These are phyloP conservation scores for Dynastes hyllus DNA, from an alignment of 2,888 invertebrate genomes.

Conservation along the genomic window DNA sequence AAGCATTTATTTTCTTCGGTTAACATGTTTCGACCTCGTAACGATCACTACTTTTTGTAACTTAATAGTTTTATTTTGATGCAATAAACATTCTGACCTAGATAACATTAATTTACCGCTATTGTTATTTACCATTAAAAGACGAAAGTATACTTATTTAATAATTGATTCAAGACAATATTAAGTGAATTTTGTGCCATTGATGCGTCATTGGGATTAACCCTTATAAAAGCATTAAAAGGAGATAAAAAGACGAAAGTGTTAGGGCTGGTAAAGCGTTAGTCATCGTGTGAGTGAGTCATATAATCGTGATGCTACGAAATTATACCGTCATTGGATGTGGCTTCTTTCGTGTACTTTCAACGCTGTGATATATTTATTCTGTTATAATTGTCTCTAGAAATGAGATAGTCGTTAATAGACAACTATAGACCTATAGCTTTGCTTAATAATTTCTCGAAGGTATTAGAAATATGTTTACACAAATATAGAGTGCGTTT, in stretches of 20 bases:
- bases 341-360: not conserved
- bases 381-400: no score
- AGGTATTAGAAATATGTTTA: no score
- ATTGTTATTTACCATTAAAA: no score
- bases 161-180: no score
- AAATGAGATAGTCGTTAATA: no score
- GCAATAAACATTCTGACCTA: conserved; percentile 1
- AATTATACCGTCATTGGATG: conserved; percentile 10
- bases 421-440: no score
- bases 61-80: not conserved
- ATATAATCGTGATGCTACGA: not conserved
- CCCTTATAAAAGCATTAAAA: no score
- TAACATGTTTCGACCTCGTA: not conserved
- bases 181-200: no score
- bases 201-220: no score
- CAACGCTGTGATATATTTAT: not conserved
- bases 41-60: not conserved
- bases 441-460: no score
- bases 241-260: not conserved
- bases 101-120: not conserved
- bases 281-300: conserved; percentile 10
- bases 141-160: no score
- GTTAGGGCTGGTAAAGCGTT: not conserved
- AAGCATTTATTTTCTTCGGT: not conserved
- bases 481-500: no score